These are phyloP conservation scores for Aptenodytes forsteri DNA, from an alignment of 2,113 vertebrate species.

Conservation along the genomic window DNA sequence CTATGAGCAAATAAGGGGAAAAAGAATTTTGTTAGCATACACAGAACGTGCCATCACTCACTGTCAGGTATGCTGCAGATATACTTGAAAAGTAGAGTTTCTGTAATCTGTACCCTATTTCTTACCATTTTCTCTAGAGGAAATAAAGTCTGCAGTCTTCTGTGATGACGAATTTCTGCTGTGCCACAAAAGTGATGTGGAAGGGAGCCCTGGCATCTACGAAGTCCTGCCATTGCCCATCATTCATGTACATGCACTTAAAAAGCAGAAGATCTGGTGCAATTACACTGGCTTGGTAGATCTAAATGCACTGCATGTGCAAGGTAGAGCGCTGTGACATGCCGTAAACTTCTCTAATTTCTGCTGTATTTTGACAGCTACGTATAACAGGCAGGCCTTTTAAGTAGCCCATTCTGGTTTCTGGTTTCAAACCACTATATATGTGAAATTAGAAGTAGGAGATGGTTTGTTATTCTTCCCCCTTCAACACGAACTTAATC, in stretches of 20 bases:
- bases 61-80: not conserved
- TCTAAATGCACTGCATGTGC: not conserved
- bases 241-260: not conserved
- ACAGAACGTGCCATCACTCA: not conserved
- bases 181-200: not conserved
- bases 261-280: not conserved
- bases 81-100: not conserved
- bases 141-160: not conserved
- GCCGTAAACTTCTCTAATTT: not conserved
- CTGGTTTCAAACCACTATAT: not conserved
- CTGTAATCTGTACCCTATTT: not conserved
- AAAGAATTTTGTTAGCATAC: not conserved
- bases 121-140: not conserved
- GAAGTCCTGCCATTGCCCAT: not conserved
- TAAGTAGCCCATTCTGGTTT: not conserved
- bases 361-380: not conserved
- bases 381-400: not conserved
- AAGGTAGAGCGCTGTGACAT: not conserved
- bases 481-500: not conserved
- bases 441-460: not conserved
- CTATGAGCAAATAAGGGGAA: not conserved
- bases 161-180: not conserved
- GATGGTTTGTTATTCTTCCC: not conserved
- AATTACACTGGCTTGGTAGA: not conserved
- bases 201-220: not conserved